Base-by-base conservation (phyloP, 2,113 vertebrate genomes). In the Coryphaenoides rupestris region DNA sequence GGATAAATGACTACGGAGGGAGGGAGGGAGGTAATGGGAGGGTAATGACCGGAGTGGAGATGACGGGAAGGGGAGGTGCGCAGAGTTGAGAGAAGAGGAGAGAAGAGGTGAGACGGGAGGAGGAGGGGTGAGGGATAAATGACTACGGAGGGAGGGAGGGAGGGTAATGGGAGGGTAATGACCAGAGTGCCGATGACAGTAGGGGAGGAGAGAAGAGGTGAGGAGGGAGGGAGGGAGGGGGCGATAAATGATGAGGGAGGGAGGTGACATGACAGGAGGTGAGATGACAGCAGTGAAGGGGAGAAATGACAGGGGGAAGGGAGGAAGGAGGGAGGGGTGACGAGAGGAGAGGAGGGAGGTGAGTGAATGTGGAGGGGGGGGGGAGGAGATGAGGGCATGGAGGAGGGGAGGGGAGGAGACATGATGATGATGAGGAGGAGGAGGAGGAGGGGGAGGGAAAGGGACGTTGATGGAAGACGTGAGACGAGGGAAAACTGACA, bases 21-120 rank as follows among this genome's bases (percentile, higher is more conserved):
- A 59, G 45, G 28, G 1, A 19, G 61, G 3, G 22, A 15, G 64
- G 21, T 17, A 10, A 40, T 10, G 7, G 33, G 33, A 10, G 33
- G 33, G 33, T 7, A 40, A 2, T 13, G 33, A 40, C 9, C 33
- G 3, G 3, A 26, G 24, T 3, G 55, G 53, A 16, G 21, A 16
- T 17, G 50, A 21, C 19, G 21, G 21, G 19, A 13, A 22, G 53
- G 19, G 47, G 19, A 3, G 7, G 12, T n/a, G 53, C 26, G 19
- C 17, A 23, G 19, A 61, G 66, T 68, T 52, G 21, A 54, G 1
- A 33, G 68, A 60, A 61, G 55, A 14, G 58, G 49, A 62, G 28
- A 16, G 2, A n/a, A 63, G 55, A 28, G 47, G 60, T 1, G 55
- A 55, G 46, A 22, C 5, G 23, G 4, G 58, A 58, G 70, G 63